Evolutionary conservation across 2,113 vertebrate species (phyloP), one percentile per base, ranked within the genome.

Genomic region (Pygathrix nemaeus): DNA sequence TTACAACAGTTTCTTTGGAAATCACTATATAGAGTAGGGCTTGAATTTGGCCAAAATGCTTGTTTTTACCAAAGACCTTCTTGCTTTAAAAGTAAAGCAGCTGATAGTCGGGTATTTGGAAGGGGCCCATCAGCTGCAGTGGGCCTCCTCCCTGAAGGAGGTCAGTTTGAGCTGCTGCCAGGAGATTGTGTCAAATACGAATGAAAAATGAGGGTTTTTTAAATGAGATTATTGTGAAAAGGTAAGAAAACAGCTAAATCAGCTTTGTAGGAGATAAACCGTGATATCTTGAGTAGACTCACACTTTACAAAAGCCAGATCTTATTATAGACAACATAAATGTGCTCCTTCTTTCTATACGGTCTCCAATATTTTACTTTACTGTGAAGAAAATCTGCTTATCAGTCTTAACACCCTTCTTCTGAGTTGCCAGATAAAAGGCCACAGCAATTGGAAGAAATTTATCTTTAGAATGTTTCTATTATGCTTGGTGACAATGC

Each of bases 381-480:
- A 94, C 85, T 35, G 61, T 2, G 35, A 91, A 97, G 97, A 93
- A 97, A 95, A 98, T 96, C 90, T 97, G 81, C 88, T 91, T 90
- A 95, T 97, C 95, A 89, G 81, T 97, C 93, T 96, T 95, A 97
- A 97, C 94, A 96, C 81, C 88, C 78, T 88, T 87, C 20, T 95
- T 95, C 97, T 55, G 82, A 96, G 90, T 95, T 96, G 81, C 78
- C 94, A 93, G 75, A 97, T 97, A 88, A 97, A 93, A 97, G 94
- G 73, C 68, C 61, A 72, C 55, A 97, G 81, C 94, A 94, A 93
- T 88, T 43, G 79, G 78, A 84, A 97, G 95, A 96, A 96, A 96
- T 91, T 96, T 97, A 96, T 96, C 95, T 97, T 94, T 97, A 95
- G 98, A 97, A 96, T 96, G 87, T 97, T 98, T 98, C 94, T 94